A percentile compares a stretch with the other conserved stretches of the same genome.
These are phyloP conservation scores for Sternotherus odoratus DNA, from an alignment of 2,797 vertebrate genomes.

Conservation along the genomic window DNA sequence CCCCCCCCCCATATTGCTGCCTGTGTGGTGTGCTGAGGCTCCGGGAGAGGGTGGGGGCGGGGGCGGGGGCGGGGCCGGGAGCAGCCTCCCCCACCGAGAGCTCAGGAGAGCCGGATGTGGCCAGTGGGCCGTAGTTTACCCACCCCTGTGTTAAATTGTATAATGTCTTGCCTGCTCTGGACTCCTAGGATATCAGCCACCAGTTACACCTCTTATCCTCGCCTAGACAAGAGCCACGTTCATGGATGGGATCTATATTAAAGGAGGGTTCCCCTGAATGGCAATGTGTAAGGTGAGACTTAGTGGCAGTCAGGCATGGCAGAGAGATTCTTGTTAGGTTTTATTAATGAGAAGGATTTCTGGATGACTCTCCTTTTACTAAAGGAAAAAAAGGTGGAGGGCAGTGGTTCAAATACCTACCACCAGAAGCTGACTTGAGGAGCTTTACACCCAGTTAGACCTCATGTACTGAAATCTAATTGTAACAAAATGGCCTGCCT, in stretches of 20 bases:
- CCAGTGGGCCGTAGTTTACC: too few species aligned
- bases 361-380: neutral
- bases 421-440: neutral
- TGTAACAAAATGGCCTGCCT: neutral
- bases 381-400: neutral
- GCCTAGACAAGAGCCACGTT: neutral
- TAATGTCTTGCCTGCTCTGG: too few species aligned
- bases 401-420: neutral
- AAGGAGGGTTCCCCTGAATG: neutral
- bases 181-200: too few species aligned
- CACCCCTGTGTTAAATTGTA: too few species aligned
- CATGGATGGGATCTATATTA: neutral
- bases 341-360: neutral
- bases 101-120: too few species aligned
- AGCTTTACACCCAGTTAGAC: neutral
- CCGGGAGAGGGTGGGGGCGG: too few species aligned
- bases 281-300: neutral
- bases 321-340: neutral
- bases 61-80: too few species aligned
- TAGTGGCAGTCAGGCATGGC: neutral
- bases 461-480: neutral
- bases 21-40: too few species aligned
- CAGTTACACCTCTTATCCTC: too few species aligned
- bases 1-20: too few species aligned
- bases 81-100: too few species aligned